Evolutionary conservation across 2,113 vertebrate genomes (phyloP).

Genomic region (Saccopteryx bilineata): DNA sequence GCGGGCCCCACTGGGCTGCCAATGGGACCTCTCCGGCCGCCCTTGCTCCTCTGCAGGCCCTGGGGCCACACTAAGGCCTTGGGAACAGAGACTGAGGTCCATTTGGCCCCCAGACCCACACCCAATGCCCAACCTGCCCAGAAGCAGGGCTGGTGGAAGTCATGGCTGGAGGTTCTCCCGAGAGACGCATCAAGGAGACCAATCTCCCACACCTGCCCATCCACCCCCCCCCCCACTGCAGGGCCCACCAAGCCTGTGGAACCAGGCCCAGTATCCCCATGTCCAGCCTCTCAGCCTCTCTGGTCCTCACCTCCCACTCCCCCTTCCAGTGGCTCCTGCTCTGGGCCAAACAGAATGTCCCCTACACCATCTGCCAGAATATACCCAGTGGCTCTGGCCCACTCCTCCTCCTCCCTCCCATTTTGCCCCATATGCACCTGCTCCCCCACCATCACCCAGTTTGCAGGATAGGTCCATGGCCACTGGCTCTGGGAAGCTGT

Average conservation of each 20-base stretch:
- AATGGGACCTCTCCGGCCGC: not conserved
- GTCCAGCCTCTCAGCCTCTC: not conserved
- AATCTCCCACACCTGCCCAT: not conserved
- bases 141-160: not conserved
- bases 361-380: too few species aligned
- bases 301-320: not conserved
- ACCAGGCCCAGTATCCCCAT: not conserved
- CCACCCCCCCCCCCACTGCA: not conserved
- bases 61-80: not conserved
- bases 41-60: not conserved
- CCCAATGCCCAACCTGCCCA: fast-evolving
- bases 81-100: not conserved
- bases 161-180: not conserved
- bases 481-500: not conserved
- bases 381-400: not conserved
- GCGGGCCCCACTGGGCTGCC: not conserved
- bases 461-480: not conserved
- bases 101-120: not conserved
- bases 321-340: not conserved
- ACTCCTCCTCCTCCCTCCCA: not conserved
- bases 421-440: fast-evolving
- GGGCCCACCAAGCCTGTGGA: not conserved
- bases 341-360: not conserved
- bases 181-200: not conserved
- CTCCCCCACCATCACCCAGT: fast-evolving